Percentiles rank a stretch among this genome's conserved stretches.
phyloP scores from a whole-genome alignment of 1,140 invertebrate species.

The Nasonia giraulti region DNA sequence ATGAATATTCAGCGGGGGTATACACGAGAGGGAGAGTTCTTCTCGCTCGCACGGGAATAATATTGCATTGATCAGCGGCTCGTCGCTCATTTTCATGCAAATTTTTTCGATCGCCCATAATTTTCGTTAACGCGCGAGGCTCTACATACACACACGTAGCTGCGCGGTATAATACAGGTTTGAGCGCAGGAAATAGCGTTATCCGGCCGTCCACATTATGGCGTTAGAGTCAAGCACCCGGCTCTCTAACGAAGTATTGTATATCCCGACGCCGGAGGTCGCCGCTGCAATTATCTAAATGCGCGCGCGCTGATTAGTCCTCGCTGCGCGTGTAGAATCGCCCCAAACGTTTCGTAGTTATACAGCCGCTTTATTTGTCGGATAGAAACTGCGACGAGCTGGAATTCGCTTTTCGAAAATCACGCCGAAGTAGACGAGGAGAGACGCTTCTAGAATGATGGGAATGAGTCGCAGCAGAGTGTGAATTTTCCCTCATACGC shows the following conservation, averaged over 20 bases:
- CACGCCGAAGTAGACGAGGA: no score
- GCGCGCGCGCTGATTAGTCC: slow-evolving; percentile 46
- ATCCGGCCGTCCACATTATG: slow-evolving; percentile 33
- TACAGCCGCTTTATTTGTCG: no score
- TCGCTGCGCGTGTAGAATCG: slow-evolving; percentile 12
- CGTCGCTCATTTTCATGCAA: slow-evolving; percentile 42
- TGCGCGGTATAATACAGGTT: background rate
- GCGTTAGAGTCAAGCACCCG: slow-evolving; percentile 30
- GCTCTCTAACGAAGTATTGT: slow-evolving; percentile 52
- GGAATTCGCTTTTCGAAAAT: no score
- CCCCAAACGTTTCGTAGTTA: slow-evolving; percentile 38
- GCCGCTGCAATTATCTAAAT: slow-evolving; percentile 50
- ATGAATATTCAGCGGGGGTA: slow-evolving; percentile 18
- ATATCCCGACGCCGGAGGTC: background rate
- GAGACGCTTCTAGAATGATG: no score
- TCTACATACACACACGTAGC: background rate
- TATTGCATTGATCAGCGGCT: background rate
- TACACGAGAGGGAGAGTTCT: background rate
- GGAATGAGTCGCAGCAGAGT: no score
- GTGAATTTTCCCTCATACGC: no score
- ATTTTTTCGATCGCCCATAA: slow-evolving; percentile 36
- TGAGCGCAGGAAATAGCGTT: slow-evolving; percentile 15
- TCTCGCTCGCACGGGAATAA: background rate
- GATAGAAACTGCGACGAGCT: no score
- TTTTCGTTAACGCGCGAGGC: slow-evolving; percentile 14